phyloP scores from a whole-genome alignment of 2,888 invertebrate species.

The Lasius fuliginosus region DNA sequence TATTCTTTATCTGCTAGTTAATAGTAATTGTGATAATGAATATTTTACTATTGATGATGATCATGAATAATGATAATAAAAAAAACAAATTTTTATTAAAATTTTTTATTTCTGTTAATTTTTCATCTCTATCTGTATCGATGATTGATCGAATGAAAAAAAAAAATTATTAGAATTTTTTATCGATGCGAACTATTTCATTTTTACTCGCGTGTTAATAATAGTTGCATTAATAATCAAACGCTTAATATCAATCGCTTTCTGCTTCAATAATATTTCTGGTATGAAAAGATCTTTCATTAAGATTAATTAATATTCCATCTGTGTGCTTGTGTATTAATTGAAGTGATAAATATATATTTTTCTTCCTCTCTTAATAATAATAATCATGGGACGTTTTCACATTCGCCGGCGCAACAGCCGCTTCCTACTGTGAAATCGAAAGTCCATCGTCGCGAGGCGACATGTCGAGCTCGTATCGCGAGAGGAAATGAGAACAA shows the following conservation, averaged over 20 bases:
- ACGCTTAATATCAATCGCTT: background rate
- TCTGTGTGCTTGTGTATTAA: background rate
- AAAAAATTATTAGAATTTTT: background rate
- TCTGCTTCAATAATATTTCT: background rate
- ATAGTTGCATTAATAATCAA: background rate
- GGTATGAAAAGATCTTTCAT: background rate
- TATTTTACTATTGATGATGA: background rate
- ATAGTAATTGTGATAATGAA: background rate
- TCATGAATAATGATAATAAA: too few species aligned
- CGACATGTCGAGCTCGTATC: background rate
- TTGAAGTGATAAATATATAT: background rate
- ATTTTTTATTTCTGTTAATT: background rate
- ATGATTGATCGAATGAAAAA: background rate
- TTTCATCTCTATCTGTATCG: background rate
- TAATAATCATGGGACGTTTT: slow-evolving; percentile 22
- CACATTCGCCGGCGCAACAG: background rate
- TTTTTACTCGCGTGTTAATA: background rate
- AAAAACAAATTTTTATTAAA: too few species aligned
- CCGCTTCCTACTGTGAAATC: slow-evolving; percentile 22
- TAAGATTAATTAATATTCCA: slow-evolving; percentile 10
- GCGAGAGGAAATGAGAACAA: slow-evolving; percentile 39
- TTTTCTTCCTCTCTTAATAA: background rate
- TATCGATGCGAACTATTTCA: background rate
- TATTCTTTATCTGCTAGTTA: background rate
- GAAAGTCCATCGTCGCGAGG: slow-evolving; percentile 15